Base-by-base conservation (phyloP, 2,113 vertebrate species). In the Raja brachyura region DNA sequence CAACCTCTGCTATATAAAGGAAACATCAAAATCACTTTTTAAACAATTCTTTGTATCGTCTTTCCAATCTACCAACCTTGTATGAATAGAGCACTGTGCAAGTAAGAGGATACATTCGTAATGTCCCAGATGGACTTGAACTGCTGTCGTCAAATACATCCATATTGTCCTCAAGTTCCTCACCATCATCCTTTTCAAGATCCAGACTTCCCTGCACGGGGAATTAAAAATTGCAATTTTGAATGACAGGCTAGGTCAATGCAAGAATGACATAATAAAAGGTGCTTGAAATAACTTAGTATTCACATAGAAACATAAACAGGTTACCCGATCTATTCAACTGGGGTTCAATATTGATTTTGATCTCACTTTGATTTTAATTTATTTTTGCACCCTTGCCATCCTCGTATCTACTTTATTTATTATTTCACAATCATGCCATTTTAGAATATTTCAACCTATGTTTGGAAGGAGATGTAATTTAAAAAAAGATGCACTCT, bases 41-140 rank as follows among this genome's bases (percentile, higher is more conserved):
- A 86, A 56, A 63, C 10, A n/a, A 88, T 18, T 88, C 28, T 63
- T n/a, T 31, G 63, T n/a, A 31, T 18, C 13, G 1, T 16, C 63
- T 70, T 90, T 66, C 5, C 31, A 33, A 93, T 93, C 93, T 74
- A 95, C 95, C 93, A 95, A 99, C 99, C 98, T 99, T 98, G 94
- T 99, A 99, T 0, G 98, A 99, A 96, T 99, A 99, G 94, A 99
- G 96, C 83, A 99, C 99, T 96, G 99, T 99, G 96, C 99, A 99
- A 95, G 98, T 99, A 93, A 99, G 97, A 0, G 99, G 99, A 79
- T 99, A 99, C 95, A 98, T 99, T 94, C 99, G 96, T 86, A 99
- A 96, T n/a, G 98, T 99, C 93, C 98, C 98, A 54, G 99, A 99
- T 93, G 99, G 99, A 94, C 98, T 99, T 85, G 98, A 99, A 93